Evolutionary conservation across 1,140 invertebrate genomes (phyloP).

Genomic region (Heterodera schachtii): DNA sequence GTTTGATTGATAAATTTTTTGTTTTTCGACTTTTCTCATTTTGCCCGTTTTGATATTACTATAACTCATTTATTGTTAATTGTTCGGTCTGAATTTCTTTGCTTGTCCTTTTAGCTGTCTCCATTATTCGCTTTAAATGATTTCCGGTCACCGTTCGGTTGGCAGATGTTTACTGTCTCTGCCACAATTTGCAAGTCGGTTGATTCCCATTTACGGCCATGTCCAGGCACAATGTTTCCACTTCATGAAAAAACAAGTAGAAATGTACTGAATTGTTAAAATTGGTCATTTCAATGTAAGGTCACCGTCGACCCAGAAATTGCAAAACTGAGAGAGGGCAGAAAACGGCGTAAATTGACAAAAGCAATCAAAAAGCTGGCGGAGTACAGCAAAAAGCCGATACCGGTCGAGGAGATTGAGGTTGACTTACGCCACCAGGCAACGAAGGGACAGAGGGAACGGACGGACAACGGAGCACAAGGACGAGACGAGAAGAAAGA

Average conservation of each 20-base stretch:
- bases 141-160: too few relatives aligned
- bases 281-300: conserved; percentile 23
- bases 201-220: too few relatives aligned
- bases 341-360: conserved; percentile 56
- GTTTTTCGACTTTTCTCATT: not conserved
- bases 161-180: too few relatives aligned
- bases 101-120: too few relatives aligned
- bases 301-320: conserved; percentile 64
- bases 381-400: conserved; percentile 63
- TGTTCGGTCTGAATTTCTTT: not conserved
- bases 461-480: conserved; percentile 17
- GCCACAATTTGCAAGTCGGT: too few relatives aligned
- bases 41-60: not conserved
- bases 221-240: conserved; percentile 5
- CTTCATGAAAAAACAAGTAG: conserved; percentile 30
- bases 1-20: too few relatives aligned
- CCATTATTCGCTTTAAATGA: too few relatives aligned
- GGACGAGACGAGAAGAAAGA: conserved; percentile 47
- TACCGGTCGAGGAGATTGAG: conserved; percentile 59
- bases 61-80: not conserved
- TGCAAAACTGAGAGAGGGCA: conserved; percentile 56
- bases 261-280: not conserved
- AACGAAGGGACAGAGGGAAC: conserved; percentile 33
- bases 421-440: conserved; percentile 54
- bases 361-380: conserved; percentile 60